phyloP scores from a whole-genome alignment of 2,113 vertebrate genomes.

The Microcebus murinus region DNA sequence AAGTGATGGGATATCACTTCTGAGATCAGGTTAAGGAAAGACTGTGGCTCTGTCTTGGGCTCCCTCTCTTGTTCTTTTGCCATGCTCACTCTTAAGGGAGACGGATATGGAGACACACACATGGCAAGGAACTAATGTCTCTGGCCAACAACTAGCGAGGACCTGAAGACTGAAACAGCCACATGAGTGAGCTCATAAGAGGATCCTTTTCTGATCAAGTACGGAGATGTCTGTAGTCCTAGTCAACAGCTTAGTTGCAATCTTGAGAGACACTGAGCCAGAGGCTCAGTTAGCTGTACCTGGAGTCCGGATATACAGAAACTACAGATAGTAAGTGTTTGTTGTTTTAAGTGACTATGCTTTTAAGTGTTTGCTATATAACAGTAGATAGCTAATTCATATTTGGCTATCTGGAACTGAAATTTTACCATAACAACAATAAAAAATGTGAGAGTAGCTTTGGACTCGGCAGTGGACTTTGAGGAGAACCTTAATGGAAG shows the following conservation, averaged over 20 bases:
- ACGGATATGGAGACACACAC: rapidly evolving
- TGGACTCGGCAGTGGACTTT: background rate
- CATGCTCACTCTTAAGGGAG: no score
- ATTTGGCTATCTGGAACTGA: background rate
- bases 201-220: no score
- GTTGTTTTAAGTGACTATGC: background rate
- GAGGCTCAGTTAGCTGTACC: background rate
- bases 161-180: background rate
- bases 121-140: background rate
- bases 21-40: background rate
- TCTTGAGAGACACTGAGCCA: background rate
- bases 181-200: background rate
- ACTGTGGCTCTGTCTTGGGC: background rate
- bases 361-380: background rate
- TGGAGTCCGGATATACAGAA: background rate
- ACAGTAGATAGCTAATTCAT: background rate
- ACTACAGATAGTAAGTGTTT: background rate
- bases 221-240: background rate
- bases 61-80: background rate
- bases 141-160: background rate
- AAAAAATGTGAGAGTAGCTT: background rate
- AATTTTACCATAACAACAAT: background rate
- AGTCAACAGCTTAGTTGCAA: background rate
- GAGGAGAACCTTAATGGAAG: background rate
- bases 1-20: background rate